Base-by-base conservation (phyloP, 2,797 vertebrate genomes). In the Novumbra hubbsi region DNA sequence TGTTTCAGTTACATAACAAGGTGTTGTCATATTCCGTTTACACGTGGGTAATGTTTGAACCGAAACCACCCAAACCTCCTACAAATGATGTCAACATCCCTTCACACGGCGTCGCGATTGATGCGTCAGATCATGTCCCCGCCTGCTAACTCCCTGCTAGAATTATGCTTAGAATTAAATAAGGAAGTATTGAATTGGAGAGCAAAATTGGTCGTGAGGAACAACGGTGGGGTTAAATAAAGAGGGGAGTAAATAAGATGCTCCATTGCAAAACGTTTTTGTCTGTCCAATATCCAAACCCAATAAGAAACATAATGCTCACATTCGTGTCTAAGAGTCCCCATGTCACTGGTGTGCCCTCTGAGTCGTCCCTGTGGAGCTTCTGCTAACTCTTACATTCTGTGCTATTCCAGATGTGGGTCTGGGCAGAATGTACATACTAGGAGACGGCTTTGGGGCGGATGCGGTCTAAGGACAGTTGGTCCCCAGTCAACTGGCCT, bases 401-500 rank as follows among this genome's bases (percentile, higher is more conserved):
- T 21, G 24, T 57, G 9, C 16, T 60, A 24, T 60, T 60, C 24
- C 24, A 1, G 21, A 3, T 12, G 55, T 60, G 55, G 55, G 21
- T 27, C 21, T 27, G 55, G 34, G 19, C 19, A 15, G 66, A 70
- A 27, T 5, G 55, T 60, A 24, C 24, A 52, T 1, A 66, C 8
- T 50, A 17, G 41, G 67, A 48, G 38, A 68, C 21, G 9, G 21
- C 41, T 48, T 41, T 68, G 67, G 41, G 64, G 0, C 67, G 5
- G n/a, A 48, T 49, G 15, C 16, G 67, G 41, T 24, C 55, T 63
- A 48, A 30, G 77, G 66, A 69, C 68, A 63, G 70, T 65, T 70
- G 72, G 73, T 76, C 74, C 24, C 72, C 77, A 83, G 75, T 85
- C 76, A 82, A 84, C 76, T 86, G 82, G 79, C 73, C 78, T 78